Conservation (phyloP, 2,888 invertebrate genomes). For the Eupsilia transversa region DNA sequence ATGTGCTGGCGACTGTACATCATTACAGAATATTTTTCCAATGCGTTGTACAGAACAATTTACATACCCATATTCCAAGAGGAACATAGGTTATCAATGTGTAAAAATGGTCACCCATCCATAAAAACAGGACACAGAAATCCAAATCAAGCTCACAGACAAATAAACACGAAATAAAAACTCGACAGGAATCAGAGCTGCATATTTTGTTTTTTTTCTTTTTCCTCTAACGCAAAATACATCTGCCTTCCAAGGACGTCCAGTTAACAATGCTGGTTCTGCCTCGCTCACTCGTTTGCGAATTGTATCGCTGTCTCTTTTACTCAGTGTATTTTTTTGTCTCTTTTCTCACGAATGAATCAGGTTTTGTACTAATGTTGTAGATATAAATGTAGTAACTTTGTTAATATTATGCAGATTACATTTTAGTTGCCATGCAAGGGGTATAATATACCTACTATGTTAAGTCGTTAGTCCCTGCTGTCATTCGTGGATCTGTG, state of each 20-base stretch:
- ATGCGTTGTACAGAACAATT: too few species aligned
- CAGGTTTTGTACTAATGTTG: conserved; percentile 27
- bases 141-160: not conserved
- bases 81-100: too few species aligned
- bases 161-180: not conserved
- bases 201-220: conserved; percentile 22
- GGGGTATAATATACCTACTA: too few species aligned
- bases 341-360: conserved; percentile 14
- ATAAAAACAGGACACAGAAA: not conserved
- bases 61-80: too few species aligned
- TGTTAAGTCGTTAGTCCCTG: too few species aligned
- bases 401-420: not conserved
- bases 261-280: conserved; percentile 31
- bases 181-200: conserved; percentile 5
- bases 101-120: not conserved
- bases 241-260: conserved; percentile 45
- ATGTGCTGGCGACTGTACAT: too few species aligned
- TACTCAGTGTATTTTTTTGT: not conserved
- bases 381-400: not conserved
- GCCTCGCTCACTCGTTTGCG: conserved; percentile 27
- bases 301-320: conserved; percentile 27
- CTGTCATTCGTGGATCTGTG: too few species aligned
- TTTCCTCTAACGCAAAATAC: conserved; percentile 33
- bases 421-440: conserved; percentile 12
- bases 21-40: too few species aligned